Evolutionary conservation across 2,113 vertebrate species (phyloP).

Genomic region (Sturnira hondurensis): DNA sequence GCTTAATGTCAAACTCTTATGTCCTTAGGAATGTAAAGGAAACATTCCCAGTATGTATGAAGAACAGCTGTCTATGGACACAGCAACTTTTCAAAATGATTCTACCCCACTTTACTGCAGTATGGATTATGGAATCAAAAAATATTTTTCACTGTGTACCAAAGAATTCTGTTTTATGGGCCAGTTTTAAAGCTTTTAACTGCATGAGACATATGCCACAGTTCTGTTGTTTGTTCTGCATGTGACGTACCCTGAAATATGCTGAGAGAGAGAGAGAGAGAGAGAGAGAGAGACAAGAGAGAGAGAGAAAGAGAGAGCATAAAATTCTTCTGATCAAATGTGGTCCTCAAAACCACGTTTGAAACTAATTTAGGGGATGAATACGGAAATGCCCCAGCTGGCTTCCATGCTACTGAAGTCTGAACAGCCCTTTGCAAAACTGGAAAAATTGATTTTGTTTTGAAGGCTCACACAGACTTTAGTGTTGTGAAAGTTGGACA

Average conservation of each 20-base stretch:
- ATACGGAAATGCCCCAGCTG: constrained; percentile 78
- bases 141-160: constrained; percentile 67
- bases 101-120: constrained; percentile 79
- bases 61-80: constrained; percentile 85
- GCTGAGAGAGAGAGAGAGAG: constrained; percentile 33
- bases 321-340: constrained; percentile 80
- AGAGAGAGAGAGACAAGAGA: neutral
- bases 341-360: constrained; percentile 75
- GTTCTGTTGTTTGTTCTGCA: constrained; percentile 74
- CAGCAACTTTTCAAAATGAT: constrained; percentile 81
- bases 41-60: constrained; percentile 87
- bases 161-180: constrained; percentile 73
- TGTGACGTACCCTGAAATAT: constrained; percentile 68
- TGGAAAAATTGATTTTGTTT: constrained; percentile 81
- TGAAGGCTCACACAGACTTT: constrained; percentile 74
- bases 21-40: constrained; percentile 85
- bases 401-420: constrained; percentile 74
- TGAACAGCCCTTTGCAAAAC: constrained; percentile 79
- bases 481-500: constrained; percentile 76
- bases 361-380: constrained; percentile 80
- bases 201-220: constrained; percentile 69
- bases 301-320: constrained; percentile 21
- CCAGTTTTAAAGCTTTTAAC: constrained; percentile 75
- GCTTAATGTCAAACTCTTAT: constrained; percentile 82
- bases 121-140: constrained; percentile 75